These are phyloP conservation scores for Hemibagrus guttatus DNA, from an alignment of 2,797 vertebrate species.

Conservation along the genomic window DNA sequence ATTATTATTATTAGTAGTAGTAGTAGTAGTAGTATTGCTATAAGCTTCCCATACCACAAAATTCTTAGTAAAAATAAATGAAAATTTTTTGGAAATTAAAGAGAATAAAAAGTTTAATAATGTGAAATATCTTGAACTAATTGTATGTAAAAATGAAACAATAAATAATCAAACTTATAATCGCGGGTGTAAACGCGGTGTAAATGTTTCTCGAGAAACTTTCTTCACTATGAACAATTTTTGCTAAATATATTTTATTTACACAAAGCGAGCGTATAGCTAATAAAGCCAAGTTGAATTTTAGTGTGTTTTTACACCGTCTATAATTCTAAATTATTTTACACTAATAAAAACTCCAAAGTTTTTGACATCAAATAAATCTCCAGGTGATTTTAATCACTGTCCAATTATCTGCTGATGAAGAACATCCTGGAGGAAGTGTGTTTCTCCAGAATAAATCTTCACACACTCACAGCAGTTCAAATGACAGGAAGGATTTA, in stretches of 20 bases:
- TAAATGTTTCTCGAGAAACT: background rate
- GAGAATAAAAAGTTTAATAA: background rate
- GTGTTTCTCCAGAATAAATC: background rate
- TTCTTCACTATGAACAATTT: background rate
- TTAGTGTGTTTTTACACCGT: background rate
- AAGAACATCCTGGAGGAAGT: slow-evolving; percentile 17
- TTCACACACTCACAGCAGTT: slow-evolving; percentile 20
- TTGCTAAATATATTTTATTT: background rate
- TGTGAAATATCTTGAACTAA: background rate
- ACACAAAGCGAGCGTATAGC: background rate
- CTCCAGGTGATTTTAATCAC: background rate
- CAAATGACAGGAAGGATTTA: slow-evolving; percentile 44
- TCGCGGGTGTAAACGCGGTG: background rate
- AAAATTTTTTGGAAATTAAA: background rate
- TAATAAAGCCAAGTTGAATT: background rate
- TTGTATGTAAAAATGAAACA: background rate
- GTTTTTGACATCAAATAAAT: background rate
- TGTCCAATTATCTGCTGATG: background rate
- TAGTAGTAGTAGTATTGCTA: background rate
- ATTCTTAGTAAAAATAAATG: background rate
- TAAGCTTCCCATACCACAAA: too few species aligned
- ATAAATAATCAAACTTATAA: too few species aligned
- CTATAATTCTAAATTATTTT: background rate
- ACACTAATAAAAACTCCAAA: background rate
- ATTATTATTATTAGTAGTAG: background rate